These are phyloP conservation scores for Lepidurus packardi DNA, from an alignment of 1,140 invertebrate species.

Conservation along the genomic window DNA sequence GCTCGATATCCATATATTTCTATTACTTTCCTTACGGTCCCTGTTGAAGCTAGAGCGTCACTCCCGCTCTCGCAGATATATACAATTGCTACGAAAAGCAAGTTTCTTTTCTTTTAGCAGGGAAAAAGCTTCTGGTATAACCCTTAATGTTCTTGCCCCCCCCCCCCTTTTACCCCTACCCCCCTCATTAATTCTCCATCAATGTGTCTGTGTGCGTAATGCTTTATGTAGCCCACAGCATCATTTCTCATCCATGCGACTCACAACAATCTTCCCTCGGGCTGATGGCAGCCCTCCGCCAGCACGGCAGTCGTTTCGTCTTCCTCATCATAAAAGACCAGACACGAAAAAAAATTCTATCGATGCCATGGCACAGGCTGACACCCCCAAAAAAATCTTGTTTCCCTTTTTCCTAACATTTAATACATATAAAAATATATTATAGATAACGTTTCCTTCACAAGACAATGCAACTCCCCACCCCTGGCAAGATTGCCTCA, in stretches of 20 bases:
- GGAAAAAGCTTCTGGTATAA: not conserved
- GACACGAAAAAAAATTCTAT: not conserved
- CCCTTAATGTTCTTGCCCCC: not conserved
- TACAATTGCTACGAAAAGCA: not conserved
- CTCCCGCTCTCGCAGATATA: not conserved
- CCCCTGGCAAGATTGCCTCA: not conserved
- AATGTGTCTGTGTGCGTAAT: slow-evolving; percentile 8
- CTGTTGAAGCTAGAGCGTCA: not conserved
- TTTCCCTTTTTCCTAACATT: not conserved
- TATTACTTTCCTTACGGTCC: not conserved
- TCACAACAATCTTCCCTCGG: not conserved
- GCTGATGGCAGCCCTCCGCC: not conserved
- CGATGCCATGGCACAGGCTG: slow-evolving; percentile 7
- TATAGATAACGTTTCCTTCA: not conserved
- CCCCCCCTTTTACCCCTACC: not conserved
- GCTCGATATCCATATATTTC: not conserved
- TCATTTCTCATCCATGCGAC: slow-evolving; percentile 18
- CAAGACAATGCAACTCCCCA: not conserved
- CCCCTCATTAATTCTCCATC: slow-evolving; percentile 19
- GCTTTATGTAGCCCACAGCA: slow-evolving; percentile 4
- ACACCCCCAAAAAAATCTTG: not conserved
- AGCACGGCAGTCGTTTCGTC: slow-evolving; percentile 8
- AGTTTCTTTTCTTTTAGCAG: not conserved
- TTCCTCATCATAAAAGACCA: slow-evolving; percentile 18
- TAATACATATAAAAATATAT: not conserved